Conservation (phyloP, 2,888 invertebrate species). For the Pollenia griseotomentosa region DNA sequence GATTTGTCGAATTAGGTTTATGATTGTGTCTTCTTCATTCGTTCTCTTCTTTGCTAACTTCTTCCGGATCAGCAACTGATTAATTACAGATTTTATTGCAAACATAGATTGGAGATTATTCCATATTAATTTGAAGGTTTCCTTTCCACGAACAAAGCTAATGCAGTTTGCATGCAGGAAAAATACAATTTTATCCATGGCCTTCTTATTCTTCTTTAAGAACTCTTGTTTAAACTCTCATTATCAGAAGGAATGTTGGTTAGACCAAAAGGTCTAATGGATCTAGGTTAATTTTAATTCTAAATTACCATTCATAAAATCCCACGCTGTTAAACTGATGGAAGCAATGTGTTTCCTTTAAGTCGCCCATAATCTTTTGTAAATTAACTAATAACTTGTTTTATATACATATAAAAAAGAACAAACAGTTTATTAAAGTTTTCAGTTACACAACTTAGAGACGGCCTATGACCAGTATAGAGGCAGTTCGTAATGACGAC, state of each 20-base stretch:
- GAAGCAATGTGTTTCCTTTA: constrained; percentile 3
- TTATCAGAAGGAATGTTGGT: background rate
- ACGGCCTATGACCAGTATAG: no score
- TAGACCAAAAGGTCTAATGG: background rate
- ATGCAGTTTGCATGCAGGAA: constrained; percentile 14
- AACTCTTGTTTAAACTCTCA: background rate
- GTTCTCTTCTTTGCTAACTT: background rate
- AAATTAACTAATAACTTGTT: no score
- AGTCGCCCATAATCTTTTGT: constrained; percentile 32
- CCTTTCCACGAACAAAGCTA: background rate
- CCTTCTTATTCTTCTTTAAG: background rate
- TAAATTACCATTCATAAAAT: constrained; percentile 51
- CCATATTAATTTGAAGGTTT: background rate
- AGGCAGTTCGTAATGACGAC: no score
- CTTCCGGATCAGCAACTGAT: background rate
- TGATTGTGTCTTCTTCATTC: background rate
- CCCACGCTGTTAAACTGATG: constrained; percentile 52
- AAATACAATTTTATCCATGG: background rate
- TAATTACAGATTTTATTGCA: background rate
- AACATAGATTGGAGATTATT: no score
- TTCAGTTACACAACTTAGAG: no score
- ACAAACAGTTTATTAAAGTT: no score
- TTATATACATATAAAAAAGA: no score
- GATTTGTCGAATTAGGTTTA: background rate
- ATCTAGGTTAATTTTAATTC: constrained; percentile 24